Percentiles rank a stretch among this genome's conserved stretches.
These are phyloP conservation scores for Nettapus auritus DNA, from an alignment of 2,113 vertebrate species.

Conservation along the genomic window DNA sequence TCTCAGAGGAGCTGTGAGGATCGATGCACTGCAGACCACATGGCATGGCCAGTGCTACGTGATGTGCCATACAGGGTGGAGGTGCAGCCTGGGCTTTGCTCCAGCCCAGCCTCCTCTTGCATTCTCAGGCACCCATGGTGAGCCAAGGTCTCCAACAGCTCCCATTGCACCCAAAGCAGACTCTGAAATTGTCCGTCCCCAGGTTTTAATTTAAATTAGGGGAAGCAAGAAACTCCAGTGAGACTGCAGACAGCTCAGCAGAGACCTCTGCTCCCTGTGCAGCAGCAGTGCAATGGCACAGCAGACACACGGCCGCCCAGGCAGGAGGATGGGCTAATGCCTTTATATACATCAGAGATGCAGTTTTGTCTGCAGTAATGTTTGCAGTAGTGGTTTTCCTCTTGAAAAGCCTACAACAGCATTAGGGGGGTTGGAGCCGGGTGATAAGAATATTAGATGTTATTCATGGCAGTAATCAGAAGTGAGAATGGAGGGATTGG, in stretches of 20 bases:
- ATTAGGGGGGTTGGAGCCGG: not conserved
- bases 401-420: not conserved
- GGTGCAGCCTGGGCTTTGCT: not conserved
- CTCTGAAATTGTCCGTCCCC: rapidly evolving
- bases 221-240: not conserved
- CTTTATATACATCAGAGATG: not conserved
- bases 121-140: not conserved
- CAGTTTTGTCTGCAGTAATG: not conserved
- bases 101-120: not conserved
- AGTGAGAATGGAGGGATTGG: not conserved
- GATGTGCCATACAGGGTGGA: not conserved
- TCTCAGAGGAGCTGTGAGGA: not conserved
- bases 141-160: not conserved
- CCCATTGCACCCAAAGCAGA: not conserved
- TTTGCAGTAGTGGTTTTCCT: not conserved
- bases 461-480: not conserved
- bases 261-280: not conserved
- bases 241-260: not conserved
- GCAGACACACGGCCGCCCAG: not conserved
- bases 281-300: not conserved
- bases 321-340: not conserved
- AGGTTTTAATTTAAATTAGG: not conserved
- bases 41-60: not conserved
- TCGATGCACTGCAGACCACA: not conserved
- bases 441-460: not conserved